A percentile compares a stretch with the other conserved stretches of the same genome.
These are phyloP conservation scores for Enteromius viviparus DNA, from an alignment of 2,797 vertebrate genomes.

Conservation along the genomic window DNA sequence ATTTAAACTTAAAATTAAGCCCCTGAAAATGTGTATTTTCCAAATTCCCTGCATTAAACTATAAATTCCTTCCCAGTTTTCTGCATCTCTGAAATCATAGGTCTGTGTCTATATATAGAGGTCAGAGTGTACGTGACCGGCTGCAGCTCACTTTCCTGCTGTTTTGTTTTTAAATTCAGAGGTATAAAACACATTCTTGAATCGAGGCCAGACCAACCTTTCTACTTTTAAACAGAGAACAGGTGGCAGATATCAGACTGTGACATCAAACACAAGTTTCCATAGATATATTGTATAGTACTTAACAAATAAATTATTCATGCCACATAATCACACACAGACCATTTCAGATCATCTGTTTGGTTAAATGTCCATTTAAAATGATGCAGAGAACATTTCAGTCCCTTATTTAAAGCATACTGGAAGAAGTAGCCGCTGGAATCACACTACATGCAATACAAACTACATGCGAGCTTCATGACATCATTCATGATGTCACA, in stretches of 20 bases:
- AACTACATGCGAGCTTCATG: neutral
- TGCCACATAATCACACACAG: neutral
- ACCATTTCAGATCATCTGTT: neutral
- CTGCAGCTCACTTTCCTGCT: constrained; percentile 55
- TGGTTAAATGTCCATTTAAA: neutral
- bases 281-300: neutral
- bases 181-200: constrained; percentile 59
- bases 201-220: constrained; percentile 61
- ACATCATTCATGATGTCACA: constrained; percentile 19
- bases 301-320: neutral
- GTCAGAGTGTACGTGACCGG: constrained; percentile 69
- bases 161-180: constrained; percentile 60
- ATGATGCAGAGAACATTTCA: neutral
- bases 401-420: neutral
- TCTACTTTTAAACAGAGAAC: constrained; percentile 38
- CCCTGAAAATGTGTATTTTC: neutral
- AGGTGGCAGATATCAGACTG: constrained; percentile 29
- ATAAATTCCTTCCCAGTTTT: neutral
- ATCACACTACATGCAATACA: neutral
- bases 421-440: neutral
- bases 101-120: constrained; percentile 41
- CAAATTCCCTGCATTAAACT: neutral
- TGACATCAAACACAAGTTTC: neutral
- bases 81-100: neutral
- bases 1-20: too few species aligned